Base-by-base conservation (phyloP, 2,113 vertebrate species). In the Stegastes partitus region DNA sequence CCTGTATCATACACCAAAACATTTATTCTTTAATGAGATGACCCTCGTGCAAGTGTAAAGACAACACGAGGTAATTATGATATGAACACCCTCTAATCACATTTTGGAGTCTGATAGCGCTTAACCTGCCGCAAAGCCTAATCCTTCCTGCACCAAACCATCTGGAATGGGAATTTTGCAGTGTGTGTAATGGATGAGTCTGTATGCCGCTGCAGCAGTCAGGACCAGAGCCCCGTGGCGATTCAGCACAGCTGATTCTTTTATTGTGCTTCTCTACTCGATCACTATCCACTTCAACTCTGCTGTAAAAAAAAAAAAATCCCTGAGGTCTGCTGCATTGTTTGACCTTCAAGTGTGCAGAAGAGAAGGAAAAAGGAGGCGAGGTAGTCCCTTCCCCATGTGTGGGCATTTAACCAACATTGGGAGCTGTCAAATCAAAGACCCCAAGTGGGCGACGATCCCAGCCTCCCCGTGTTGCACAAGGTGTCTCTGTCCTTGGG, bases 401-500 rank as follows among this genome's bases (percentile, higher is more conserved):
- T 78, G 91, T 81, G 83, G 59, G 79, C 51, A 67, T 89, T 86
- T 81, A 83, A 82, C 70, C 77, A 68, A 82, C 71, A 64, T 55
- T 77, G 57, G 50, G 75, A 80, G 73, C 88, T 93, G 92, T 92
- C 92, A 93, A 91, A 89, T 84, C 67, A 83, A 79, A 75, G 81
- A 84, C 72, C 79, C 76, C 55, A 76, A 73, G 71, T 75, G 87
- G 81, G 65, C 69, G 75, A 76, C 18, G n/a, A 81, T 78, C 77
- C 74, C 68, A 68, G 66, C 64, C 76, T 89, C 82, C 56, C 51
- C 57, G 75, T 76, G 62, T 74, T 84, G 79, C 71, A 64, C 79
- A 88, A 82, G 72, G 88, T 86, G 84, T 72, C 34, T 83, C 63
- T 84, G 91, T 84, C 93, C 93, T 95, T 94, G 91, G 90, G 87